Conservation (phyloP, 1,140 invertebrate species). For the Eueides isabella region DNA sequence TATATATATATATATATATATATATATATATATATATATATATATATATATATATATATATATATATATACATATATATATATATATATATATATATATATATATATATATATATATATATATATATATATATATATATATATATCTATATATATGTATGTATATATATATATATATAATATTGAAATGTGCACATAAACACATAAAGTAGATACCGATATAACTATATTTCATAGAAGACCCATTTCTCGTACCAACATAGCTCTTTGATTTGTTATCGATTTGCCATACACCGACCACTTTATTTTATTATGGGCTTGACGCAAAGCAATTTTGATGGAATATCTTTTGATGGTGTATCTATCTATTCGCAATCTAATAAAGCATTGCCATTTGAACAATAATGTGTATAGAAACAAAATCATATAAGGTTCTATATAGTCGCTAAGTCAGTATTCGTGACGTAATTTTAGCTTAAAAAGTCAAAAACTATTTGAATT, state of each 20-base stretch:
- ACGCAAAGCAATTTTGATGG: constrained; percentile 13
- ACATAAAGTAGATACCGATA: not conserved
- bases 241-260: not conserved
- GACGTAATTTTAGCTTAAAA: no score
- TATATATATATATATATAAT: not conserved
- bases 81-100: no score
- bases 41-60: no score
- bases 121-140: no score
- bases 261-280: constrained; percentile 14
- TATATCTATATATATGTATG: no score
- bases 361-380: constrained; percentile 7
- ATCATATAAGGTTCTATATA: not conserved
- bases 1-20: no score
- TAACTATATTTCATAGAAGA: not conserved
- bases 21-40: no score
- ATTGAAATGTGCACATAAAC: not conserved
- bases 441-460: no score
- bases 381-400: not conserved
- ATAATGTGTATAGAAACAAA: not conserved
- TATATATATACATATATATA: no score
- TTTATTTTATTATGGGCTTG: constrained; percentile 12
- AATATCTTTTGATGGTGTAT: constrained; percentile 15
- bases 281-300: constrained; percentile 2
- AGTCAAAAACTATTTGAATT: no score
- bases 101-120: no score